phyloP scores from a whole-genome alignment of 2,113 vertebrate species.

The Malurus melanocephalus region DNA sequence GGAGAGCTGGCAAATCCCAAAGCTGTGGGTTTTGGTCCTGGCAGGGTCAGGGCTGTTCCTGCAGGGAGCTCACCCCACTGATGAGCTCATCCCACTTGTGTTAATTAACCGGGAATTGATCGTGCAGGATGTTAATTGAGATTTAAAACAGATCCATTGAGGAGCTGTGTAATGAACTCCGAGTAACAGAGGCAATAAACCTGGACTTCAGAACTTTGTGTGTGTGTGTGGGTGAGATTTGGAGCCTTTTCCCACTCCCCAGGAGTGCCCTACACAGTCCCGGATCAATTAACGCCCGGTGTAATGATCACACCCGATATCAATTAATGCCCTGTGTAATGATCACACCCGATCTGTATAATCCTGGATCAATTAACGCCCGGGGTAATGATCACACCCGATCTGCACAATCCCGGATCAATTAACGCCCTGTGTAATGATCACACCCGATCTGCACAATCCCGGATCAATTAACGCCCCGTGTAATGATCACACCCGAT shows the following conservation, averaged over 20 bases:
- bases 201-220: background rate
- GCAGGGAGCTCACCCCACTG: background rate
- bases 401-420: background rate
- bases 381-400: too few relatives aligned
- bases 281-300: background rate
- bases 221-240: background rate
- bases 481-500: too few relatives aligned
- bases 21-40: background rate
- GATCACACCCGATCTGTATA: too few relatives aligned
- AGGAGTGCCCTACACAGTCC: background rate
- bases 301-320: background rate
- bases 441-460: too few relatives aligned
- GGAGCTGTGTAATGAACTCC: slow-evolving; percentile 19
- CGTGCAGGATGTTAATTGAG: slow-evolving; percentile 44
- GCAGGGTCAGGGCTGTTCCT: background rate
- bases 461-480: too few relatives aligned
- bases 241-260: background rate
- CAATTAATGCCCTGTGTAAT: background rate
- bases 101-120: slow-evolving; percentile 53
- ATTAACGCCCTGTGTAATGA: background rate
- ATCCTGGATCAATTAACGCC: background rate
- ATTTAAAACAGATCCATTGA: slow-evolving; percentile 39
- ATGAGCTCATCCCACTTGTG: slow-evolving; percentile 1
- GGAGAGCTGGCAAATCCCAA: background rate
- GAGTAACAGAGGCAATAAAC: slow-evolving; percentile 16